Evolutionary conservation across 2,113 vertebrate species (phyloP), one percentile per base, ranked within the genome.

Genomic region (Mustela nigripes): DNA sequence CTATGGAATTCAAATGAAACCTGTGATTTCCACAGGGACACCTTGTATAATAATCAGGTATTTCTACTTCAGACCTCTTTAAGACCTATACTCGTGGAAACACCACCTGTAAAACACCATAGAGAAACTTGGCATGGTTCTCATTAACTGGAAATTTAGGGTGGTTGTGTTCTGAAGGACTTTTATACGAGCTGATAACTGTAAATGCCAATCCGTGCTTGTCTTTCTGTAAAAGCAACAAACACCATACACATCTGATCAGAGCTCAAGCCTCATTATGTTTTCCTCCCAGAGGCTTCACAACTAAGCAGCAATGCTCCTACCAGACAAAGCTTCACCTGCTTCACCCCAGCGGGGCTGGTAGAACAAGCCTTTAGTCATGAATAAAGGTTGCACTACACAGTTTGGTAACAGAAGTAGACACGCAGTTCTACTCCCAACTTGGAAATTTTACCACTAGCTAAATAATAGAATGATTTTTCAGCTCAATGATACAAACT

Each of bases 301-400:
- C 63, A 79, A 45, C 56, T 69, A 78, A 94, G n/a, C 81, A 91
- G 56, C 89, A 56, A 58, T 50, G 6, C 5, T 33, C 19, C n/a
- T 60, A 31, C 79, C 73, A n/a, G 33, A 42, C 58, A 86, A 50
- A 92, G 21, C 26, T 48, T 92, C 67, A n/a, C 78, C 78, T 63
- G 48, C 84, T 78, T 45, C 73, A 62, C 73, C 92, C 79, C 60
- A 87, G 33, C 21, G 22, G 2, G 36, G 36, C 65, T 67, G 81
- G 48, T 48, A 96, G 96, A 96, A 76, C 45, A 65, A 95, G 45
- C 24, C 48, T 67, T 92, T 82, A 36, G 50, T 94, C 45, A 10
- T 60, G 62, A 67, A 33, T 82, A 92, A 82, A 83, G 78, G 89
- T 62, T 50, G 84, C 28, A 56, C 33, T 74, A 33, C n/a, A 19